Base-by-base conservation (phyloP, 2,888 invertebrate genomes). In the Cheilosia soror region DNA sequence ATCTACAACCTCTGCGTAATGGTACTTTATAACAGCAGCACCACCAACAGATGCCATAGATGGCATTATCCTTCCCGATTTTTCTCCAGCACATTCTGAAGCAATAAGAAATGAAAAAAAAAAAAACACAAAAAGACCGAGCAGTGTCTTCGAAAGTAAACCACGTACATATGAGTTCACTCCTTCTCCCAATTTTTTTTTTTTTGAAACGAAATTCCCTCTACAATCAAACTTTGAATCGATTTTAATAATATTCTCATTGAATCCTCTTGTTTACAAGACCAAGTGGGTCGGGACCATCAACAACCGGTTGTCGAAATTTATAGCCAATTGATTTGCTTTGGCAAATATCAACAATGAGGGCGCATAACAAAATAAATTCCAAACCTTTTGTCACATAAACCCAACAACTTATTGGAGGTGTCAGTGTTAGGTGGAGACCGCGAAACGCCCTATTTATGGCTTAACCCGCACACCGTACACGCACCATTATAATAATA, bases 51-150 rank as follows among this genome's bases (percentile, higher is more conserved):
- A 79, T 72, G 63, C 27, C 63, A 55, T 9, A 11, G 11, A 13
- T 31, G 27, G 63, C 49, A 78, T 78, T 72, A 72, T 60, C 65
- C 58, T 80, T 47, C 20, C 20, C 57, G 60, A 73, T 29, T 65
- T 72, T 37, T 78, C 49, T 47, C 37, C 31, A 49, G 40, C 42
- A 65, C 57, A 58, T 27, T 40, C 63, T 58, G 63, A 27, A 53
- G 33, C 44, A 51, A 13, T 37, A 27, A 27, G 15, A 44, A 44
- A n/a, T n/a, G 6, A 20, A 11, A 63, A 13, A 20, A 0, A 71
- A 9, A 68, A 31, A 29, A 5, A 20, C n/a, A 20, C 20, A 20
- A 20, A 20, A 20, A 20, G 20, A 20, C 20, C 0, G 20, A 20
- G 20, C 20, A 20, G 20, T 20, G 20, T 20, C 20, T 20, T 20